phyloP scores from a whole-genome alignment of 2,797 vertebrate genomes.

The Alfaro cultratus region DNA sequence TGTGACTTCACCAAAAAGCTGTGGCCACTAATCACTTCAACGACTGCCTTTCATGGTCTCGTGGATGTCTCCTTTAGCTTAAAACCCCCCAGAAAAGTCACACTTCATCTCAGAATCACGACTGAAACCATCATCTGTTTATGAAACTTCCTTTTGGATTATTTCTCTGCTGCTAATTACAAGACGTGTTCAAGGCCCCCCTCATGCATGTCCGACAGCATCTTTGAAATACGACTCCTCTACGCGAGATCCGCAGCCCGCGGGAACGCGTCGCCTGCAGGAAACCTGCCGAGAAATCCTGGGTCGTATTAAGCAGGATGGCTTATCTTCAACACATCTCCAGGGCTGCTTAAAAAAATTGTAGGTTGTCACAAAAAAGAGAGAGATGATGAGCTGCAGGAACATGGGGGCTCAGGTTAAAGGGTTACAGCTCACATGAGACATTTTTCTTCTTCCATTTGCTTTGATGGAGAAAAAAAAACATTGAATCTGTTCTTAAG shows the following conservation, averaged over 20 bases:
- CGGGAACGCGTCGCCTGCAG: slow-evolving; percentile 42
- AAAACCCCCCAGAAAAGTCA: slow-evolving; percentile 4
- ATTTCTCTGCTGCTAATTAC: slow-evolving; percentile 39
- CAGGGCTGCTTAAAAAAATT: slow-evolving; percentile 75
- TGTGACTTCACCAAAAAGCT: slow-evolving; percentile 60
- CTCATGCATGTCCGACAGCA: slow-evolving; percentile 48
- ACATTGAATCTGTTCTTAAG: not conserved
- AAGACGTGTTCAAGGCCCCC: slow-evolving; percentile 34
- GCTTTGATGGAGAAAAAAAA: not conserved
- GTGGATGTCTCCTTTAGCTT: slow-evolving; percentile 18
- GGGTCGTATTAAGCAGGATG: slow-evolving; percentile 55
- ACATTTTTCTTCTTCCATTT: slow-evolving; percentile 22
- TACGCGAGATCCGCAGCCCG: slow-evolving; percentile 31
- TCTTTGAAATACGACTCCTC: slow-evolving; percentile 74
- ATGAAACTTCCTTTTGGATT: slow-evolving; percentile 21
- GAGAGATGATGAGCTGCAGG: slow-evolving; percentile 55
- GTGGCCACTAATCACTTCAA: slow-evolving; percentile 66
- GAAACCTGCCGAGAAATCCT: slow-evolving; percentile 47
- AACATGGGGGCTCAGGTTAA: slow-evolving; percentile 32
- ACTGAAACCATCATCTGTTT: slow-evolving; percentile 21
- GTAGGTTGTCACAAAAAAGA: slow-evolving; percentile 64
- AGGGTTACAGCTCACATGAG: slow-evolving; percentile 53
- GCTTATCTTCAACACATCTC: slow-evolving; percentile 74
- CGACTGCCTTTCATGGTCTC: slow-evolving; percentile 43
- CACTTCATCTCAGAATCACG: slow-evolving; percentile 7